Evolutionary conservation across 2,888 invertebrate species (phyloP), one percentile per base, ranked within the genome.

Genomic region (Augiades crinisus): DNA sequence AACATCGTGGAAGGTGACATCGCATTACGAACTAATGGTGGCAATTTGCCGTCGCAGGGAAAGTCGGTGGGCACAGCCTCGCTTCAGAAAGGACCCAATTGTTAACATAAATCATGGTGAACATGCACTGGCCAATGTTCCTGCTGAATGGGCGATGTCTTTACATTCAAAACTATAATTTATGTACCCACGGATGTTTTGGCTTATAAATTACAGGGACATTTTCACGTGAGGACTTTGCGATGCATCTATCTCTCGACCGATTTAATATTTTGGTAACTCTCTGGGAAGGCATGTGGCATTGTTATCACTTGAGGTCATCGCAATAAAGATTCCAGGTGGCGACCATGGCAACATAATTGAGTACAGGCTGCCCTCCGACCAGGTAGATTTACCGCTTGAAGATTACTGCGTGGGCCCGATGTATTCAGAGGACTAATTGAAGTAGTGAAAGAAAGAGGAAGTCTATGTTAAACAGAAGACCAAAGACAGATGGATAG

Each of bases 21-120:
- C 61, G 56, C 63, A 68, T 70, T 70, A 63, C 62, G 56, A 57
- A 52, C 57, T 70, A 72, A 70, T 70, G 63, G 59, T 47, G 53
- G 60, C 62, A 71, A 72, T 70, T 73, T 72, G 65, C 46, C 63
- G 38, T 38, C 30, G 45, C 41, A 34, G 50, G 19, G 50, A 50
- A 50, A 50, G 50, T 50, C 12, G 43, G 50, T 43, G 49, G 41
- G 40, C 37, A 19, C 47, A 40, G n/a, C 40, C 41, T 49, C 33
- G 33, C 21, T 16, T 13, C 38, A 22, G 41, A 49, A 41, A 49
- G 50, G 43, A 43, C 30, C 13, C 50, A 21, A 43, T 50, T 50
- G 50, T 50, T 50, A 50, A 43, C 36, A 43, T 50, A 50, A 51
- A 51, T 51, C 50, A 51, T 44, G 50, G 22, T 12, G 21, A 51